Conservation (phyloP, 1,140 invertebrate species). For the Platyscapa corneri region DNA sequence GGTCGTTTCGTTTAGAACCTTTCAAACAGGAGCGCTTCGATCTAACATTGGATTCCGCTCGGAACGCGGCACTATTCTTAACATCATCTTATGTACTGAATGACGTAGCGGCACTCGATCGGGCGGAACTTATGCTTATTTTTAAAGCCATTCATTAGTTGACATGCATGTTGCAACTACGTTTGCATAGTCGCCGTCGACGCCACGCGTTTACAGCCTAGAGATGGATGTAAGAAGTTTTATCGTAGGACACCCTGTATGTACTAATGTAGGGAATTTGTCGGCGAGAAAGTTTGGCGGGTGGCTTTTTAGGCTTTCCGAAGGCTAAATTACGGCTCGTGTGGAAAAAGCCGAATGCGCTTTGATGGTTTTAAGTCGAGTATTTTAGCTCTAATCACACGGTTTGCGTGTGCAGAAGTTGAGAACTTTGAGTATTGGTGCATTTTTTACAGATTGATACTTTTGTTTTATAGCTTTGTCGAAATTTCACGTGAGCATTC, state of each 20-base stretch:
- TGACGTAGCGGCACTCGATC: neutral
- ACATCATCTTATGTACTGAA: too few species aligned
- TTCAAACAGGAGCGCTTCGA: neutral
- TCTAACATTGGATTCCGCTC: neutral
- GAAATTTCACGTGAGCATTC: conserved; percentile 7
- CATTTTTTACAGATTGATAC: conserved; percentile 36
- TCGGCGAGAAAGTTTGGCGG: conserved; percentile 19
- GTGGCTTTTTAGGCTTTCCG: conserved; percentile 26
- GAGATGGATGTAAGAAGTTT: neutral
- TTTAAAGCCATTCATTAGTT: neutral
- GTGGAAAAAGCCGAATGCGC: conserved; percentile 22
- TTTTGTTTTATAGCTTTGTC: conserved; percentile 22
- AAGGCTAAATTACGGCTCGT: conserved; percentile 15
- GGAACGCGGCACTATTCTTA: neutral
- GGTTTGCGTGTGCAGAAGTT: neutral
- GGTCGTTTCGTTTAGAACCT: neutral
- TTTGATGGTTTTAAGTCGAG: conserved; percentile 22
- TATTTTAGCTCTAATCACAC: conserved; percentile 33
- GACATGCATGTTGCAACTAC: too few species aligned
- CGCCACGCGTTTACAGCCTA: neutral
- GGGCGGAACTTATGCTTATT: too few species aligned
- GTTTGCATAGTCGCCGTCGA: neutral
- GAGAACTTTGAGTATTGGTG: neutral
- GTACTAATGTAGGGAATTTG: conserved; percentile 8
- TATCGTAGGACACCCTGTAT: neutral